phyloP scores from a whole-genome alignment of 2,888 invertebrate genomes.

The Amphipyra berbera region DNA sequence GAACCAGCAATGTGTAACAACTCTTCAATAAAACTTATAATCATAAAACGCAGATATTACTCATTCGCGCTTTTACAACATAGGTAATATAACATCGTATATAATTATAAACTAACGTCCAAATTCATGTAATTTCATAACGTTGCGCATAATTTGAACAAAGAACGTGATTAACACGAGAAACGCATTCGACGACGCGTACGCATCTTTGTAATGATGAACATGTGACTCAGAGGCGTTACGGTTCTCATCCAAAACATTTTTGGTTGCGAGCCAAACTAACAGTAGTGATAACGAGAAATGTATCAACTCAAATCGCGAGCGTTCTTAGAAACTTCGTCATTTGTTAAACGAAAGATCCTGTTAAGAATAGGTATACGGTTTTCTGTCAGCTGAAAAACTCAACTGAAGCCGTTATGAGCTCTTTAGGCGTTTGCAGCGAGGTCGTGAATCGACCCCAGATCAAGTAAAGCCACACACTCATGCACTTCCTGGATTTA shows the following conservation, averaged over 20 bases:
- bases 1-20: too few relatives aligned
- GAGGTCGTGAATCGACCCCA: too few relatives aligned
- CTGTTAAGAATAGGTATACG: neutral
- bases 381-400: neutral
- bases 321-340: slow-evolving; percentile 41
- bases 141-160: slow-evolving; percentile 29
- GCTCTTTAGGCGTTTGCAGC: too few relatives aligned
- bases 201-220: slow-evolving; percentile 29
- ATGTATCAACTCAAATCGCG: slow-evolving; percentile 24
- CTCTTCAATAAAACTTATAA: too few relatives aligned
- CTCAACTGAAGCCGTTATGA: too few relatives aligned
- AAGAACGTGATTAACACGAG: slow-evolving; percentile 37
- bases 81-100: neutral
- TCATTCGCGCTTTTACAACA: too few relatives aligned
- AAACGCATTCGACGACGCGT: slow-evolving; percentile 17
- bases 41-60: too few relatives aligned
- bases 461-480: too few relatives aligned
- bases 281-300: slow-evolving; percentile 15
- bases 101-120: neutral
- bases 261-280: slow-evolving; percentile 51
- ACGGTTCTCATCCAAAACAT: slow-evolving; percentile 6
- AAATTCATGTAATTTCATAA: slow-evolving; percentile 21
- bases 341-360: neutral
- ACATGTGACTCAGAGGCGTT: slow-evolving; percentile 44
- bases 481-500: too few relatives aligned